phyloP scores from a whole-genome alignment of 2,113 vertebrate genomes.

The Thomomys bottae region DNA sequence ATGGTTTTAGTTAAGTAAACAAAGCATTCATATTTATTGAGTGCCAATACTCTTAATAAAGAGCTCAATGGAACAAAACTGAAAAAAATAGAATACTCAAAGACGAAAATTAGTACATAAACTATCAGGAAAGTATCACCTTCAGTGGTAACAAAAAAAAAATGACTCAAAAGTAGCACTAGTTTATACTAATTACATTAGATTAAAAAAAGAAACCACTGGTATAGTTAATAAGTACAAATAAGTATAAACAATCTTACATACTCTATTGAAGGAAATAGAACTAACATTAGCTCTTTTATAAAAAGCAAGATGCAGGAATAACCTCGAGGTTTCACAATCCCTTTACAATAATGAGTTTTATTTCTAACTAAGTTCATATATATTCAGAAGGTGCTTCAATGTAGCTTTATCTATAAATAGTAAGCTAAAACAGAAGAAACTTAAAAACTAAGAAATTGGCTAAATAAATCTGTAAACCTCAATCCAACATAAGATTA shows the following conservation, averaged over 20 bases:
- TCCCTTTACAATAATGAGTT: background rate
- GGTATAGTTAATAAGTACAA: background rate
- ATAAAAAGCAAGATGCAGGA: background rate
- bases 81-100: conserved; percentile 10
- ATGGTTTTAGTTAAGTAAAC: background rate
- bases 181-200: conserved; percentile 23
- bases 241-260: background rate
- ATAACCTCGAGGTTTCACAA: conserved; percentile 1
- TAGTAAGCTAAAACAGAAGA: conserved; percentile 35
- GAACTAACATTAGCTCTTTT: conserved; percentile 5
- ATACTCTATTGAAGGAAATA: background rate
- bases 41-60: conserved; percentile 15
- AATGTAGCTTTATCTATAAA: conserved; percentile 20
- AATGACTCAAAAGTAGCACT: background rate
- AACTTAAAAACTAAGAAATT: conserved; percentile 6
- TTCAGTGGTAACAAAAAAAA: background rate
- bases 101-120: conserved; percentile 28
- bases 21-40: background rate
- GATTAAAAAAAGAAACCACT: conserved; percentile 12
- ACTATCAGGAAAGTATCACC: conserved; percentile 17
- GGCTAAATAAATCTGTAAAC: conserved; percentile 7
- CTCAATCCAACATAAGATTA: conserved; percentile 14
- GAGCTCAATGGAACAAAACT: background rate
- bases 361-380: conserved; percentile 15
- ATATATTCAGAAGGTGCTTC: background rate